phyloP scores from a whole-genome alignment of 2,888 invertebrate genomes.

The Tetramorium bicarinatum region DNA sequence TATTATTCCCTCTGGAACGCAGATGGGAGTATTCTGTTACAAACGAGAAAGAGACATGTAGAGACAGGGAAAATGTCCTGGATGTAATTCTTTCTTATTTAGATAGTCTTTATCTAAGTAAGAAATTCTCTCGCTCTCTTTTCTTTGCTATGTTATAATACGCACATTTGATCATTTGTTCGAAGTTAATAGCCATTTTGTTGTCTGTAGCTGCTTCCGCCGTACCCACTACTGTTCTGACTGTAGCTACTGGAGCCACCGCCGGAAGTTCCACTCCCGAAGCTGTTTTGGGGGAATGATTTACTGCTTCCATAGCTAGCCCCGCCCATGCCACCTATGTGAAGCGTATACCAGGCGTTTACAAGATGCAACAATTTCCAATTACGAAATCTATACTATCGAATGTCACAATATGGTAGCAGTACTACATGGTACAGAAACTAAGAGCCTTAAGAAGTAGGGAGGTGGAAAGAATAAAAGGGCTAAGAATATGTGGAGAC shows the following conservation, averaged over 20 bases:
- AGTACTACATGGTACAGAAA: neutral
- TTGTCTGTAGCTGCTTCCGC: slow-evolving; percentile 78
- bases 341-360: slow-evolving; percentile 36
- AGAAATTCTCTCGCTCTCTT: slow-evolving; percentile 37
- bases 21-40: slow-evolving; percentile 26
- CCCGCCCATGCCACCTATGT: slow-evolving; percentile 75
- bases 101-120: neutral
- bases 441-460: neutral
- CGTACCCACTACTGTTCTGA: slow-evolving; percentile 81
- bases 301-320: slow-evolving; percentile 79
- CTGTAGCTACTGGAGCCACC: slow-evolving; percentile 74
- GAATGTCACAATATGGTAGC: neutral
- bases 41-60: slow-evolving; percentile 18
- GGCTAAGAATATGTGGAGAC: slow-evolving; percentile 31
- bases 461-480: slow-evolving; percentile 16
- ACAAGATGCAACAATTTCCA: slow-evolving; percentile 35
- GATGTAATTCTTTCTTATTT: neutral
- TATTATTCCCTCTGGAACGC: slow-evolving; percentile 33
- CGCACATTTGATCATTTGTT: slow-evolving; percentile 48
- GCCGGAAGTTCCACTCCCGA: slow-evolving; percentile 73
- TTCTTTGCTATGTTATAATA: slow-evolving; percentile 69
- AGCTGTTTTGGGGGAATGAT: slow-evolving; percentile 80
- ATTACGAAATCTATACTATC: neutral
- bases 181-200: slow-evolving; percentile 83
- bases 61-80: neutral